Percentiles rank a stretch among this genome's conserved stretches.
Conservation (phyloP, 1,140 invertebrate species). For the Drosophila rufa region DNA sequence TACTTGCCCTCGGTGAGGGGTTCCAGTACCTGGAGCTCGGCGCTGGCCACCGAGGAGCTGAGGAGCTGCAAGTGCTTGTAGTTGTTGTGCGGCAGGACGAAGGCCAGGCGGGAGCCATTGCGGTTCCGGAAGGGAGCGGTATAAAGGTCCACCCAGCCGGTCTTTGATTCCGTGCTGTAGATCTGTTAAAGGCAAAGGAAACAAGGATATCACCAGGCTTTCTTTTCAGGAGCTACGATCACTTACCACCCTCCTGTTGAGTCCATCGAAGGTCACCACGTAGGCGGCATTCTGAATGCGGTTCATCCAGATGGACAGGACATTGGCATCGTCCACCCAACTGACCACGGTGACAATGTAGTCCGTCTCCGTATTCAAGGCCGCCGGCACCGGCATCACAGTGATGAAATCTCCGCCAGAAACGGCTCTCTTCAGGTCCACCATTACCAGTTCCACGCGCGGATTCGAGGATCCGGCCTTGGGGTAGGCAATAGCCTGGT, state of each 20-base stretch:
- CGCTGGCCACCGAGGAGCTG: conserved; percentile 62
- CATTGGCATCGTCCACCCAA: conserved; percentile 89
- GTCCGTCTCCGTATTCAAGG: conserved; percentile 70
- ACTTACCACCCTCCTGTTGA: conserved; percentile 59
- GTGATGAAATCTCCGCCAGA: conserved; percentile 56
- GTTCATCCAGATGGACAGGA: conserved; percentile 94
- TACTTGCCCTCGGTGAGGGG: conserved; percentile 89
- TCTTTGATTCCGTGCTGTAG: conserved; percentile 75
- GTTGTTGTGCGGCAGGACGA: conserved; percentile 89
- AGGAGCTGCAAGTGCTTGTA: conserved; percentile 90
- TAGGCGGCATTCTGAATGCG: conserved; percentile 91
- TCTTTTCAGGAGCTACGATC: too few species aligned
- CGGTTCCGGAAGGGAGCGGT: conserved; percentile 87
- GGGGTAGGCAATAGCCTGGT: conserved; percentile 92
- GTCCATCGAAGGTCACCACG: conserved; percentile 71
- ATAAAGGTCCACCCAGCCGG: conserved; percentile 90
- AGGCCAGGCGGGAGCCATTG: conserved; percentile 87
- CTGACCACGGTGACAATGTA: conserved; percentile 86
- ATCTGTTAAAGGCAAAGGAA: conserved; percentile 32
- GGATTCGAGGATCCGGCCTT: conserved; percentile 88
- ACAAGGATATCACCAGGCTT: neutral
- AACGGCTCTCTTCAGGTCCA: conserved; percentile 58
- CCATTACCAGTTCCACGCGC: conserved; percentile 82
- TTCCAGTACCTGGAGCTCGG: conserved; percentile 55
- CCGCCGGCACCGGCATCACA: conserved; percentile 68